These are phyloP conservation scores for Indicator indicator DNA, from an alignment of 2,113 vertebrate genomes.

Conservation along the genomic window DNA sequence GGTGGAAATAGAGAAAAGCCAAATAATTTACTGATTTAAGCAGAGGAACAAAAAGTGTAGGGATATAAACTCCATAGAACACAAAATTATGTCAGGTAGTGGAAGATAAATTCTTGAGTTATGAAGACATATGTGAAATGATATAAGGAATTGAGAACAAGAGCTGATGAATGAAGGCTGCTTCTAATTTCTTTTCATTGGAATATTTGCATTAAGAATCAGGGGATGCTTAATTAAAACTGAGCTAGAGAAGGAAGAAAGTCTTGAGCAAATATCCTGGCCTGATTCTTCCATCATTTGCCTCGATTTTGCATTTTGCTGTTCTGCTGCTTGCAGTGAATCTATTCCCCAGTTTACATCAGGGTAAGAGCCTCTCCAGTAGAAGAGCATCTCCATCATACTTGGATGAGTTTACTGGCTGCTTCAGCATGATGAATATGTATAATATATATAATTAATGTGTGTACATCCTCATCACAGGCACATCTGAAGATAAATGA, in stretches of 20 bases:
- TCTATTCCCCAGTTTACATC: conserved; percentile 35
- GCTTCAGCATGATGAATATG: conserved; percentile 67
- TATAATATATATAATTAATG: conserved; percentile 72
- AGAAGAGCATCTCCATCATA: conserved; percentile 39
- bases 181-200: conserved; percentile 26
- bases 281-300: conserved; percentile 15
- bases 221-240: conserved; percentile 31
- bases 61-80: background rate
- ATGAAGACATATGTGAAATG: conserved; percentile 2
- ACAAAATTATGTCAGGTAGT: conserved; percentile 8
- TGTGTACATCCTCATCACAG: conserved; percentile 59
- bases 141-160: background rate
- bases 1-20: background rate
- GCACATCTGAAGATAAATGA: conserved; percentile 56
- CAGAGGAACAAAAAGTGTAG: background rate
- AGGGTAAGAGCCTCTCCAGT: background rate
- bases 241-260: background rate
- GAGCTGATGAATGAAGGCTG: conserved; percentile 19
- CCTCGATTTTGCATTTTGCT: background rate
- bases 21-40: background rate
- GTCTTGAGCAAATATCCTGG: conserved; percentile 1
- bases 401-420: conserved; percentile 57
- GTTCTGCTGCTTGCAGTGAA: background rate
- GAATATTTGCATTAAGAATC: conserved; percentile 37
- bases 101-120: conserved; percentile 26